phyloP scores from a whole-genome alignment of 2,888 invertebrate species.

The Acrocyrtus sp. region DNA sequence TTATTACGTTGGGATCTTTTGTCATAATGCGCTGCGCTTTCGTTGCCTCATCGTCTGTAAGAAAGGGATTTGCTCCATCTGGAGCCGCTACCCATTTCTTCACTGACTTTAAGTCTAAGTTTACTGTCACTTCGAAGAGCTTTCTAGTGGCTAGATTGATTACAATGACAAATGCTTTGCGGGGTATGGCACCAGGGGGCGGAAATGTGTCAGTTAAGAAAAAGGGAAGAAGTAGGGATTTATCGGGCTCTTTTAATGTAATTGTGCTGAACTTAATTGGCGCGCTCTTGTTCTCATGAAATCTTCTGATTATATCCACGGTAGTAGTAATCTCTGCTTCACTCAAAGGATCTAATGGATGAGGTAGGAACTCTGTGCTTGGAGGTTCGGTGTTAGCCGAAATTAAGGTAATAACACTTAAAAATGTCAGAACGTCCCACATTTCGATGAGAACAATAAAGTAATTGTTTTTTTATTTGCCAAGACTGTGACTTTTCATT shows the following conservation, averaged over 20 bases:
- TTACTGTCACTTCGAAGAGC: slow-evolving; percentile 18
- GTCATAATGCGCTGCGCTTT: background rate
- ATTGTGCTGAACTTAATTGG: slow-evolving; percentile 21
- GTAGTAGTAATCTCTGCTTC: slow-evolving; percentile 4
- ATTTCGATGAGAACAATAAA: too few relatives aligned
- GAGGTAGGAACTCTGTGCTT: too few relatives aligned
- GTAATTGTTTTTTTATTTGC: too few relatives aligned
- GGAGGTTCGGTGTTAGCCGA: too few relatives aligned
- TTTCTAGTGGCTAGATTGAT: background rate
- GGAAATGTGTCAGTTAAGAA: slow-evolving; percentile 8
- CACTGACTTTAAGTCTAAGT: slow-evolving; percentile 9
- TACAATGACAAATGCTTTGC: slow-evolving; percentile 20
- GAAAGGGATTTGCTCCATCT: background rate
- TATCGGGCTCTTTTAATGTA: slow-evolving; percentile 33
- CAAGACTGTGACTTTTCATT: too few relatives aligned
- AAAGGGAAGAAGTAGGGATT: slow-evolving; percentile 27
- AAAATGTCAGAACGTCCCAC: too few relatives aligned
- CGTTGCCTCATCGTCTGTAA: background rate
- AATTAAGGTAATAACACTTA: too few relatives aligned
- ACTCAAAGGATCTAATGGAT: slow-evolving; percentile 29
- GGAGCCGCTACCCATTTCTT: slow-evolving; percentile 15
- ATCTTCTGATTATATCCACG: background rate
- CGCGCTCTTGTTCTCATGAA: background rate
- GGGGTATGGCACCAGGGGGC: slow-evolving; percentile 7
- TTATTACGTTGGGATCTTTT: slow-evolving; percentile 7